Percentiles rank a stretch among this genome's conserved stretches.
phyloP scores from a whole-genome alignment of 30 jellyfish, hydroid and myxozoan genomes.

The Catostylus mosaicus region DNA sequence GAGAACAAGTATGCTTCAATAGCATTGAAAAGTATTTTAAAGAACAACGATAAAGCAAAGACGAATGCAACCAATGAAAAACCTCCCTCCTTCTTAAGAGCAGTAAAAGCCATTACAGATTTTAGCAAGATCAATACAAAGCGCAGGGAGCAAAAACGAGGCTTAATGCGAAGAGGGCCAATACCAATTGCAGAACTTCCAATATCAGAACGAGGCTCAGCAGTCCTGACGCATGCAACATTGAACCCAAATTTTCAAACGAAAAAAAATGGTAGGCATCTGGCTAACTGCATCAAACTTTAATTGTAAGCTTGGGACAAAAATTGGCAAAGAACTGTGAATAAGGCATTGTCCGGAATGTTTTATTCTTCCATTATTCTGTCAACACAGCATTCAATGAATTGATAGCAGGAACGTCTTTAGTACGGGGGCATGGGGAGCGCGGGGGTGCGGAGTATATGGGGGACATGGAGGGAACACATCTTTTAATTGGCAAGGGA shows the following conservation, averaged over 20 bases:
- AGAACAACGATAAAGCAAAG: conserved; percentile 7
- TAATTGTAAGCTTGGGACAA: too few species aligned
- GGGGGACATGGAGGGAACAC: too few species aligned
- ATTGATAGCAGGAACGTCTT: too few species aligned
- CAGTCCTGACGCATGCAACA: conserved; percentile 30
- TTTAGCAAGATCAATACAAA: neutral
- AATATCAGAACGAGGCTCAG: conserved; percentile 25
- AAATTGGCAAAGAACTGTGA: too few species aligned
- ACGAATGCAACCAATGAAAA: neutral
- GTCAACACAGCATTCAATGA: too few species aligned
- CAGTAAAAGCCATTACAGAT: neutral
- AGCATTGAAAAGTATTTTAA: conserved; percentile 41
- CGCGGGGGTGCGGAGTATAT: too few species aligned
- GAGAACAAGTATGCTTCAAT: conserved; percentile 26
- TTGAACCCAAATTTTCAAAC: conserved; percentile 13
- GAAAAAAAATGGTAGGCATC: neutral
- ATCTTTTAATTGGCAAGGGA: too few species aligned
- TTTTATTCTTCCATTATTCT: too few species aligned
- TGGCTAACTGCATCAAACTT: too few species aligned
- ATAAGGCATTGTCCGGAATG: too few species aligned
- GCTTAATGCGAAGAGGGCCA: conserved; percentile 55
- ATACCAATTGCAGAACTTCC: conserved; percentile 54
- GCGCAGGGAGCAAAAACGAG: conserved; percentile 19
- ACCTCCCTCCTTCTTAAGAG: neutral
- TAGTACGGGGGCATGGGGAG: too few species aligned